phyloP scores from a whole-genome alignment of 35 echinoderm and acorn worm species.

The Ophiothrix spiculata region DNA sequence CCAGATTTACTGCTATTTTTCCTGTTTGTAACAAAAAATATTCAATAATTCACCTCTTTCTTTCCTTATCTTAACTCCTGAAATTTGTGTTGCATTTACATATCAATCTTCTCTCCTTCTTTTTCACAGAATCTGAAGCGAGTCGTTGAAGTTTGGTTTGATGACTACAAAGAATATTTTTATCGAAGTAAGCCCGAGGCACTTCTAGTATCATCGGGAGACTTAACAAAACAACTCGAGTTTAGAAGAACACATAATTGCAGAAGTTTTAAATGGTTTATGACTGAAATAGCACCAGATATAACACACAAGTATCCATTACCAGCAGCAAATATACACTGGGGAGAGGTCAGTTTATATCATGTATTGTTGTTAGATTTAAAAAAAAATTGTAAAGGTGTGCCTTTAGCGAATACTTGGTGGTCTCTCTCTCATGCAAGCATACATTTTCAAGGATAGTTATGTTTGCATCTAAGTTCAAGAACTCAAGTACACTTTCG shows the following conservation, averaged over 20 bases:
- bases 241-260: conserved; percentile 75
- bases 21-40: no score
- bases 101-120: background rate
- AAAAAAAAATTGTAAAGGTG: no score
- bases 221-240: conserved; percentile 74
- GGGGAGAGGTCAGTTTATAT: no score
- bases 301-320: conserved; percentile 76
- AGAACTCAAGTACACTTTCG: no score
- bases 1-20: no score
- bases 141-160: conserved; percentile 98
- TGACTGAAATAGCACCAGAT: conserved; percentile 96
- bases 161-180: conserved; percentile 98
- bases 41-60: no score
- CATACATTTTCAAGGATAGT: no score
- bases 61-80: no score
- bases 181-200: conserved; percentile 97
- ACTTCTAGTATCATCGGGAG: conserved; percentile 55
- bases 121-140: conserved; percentile 75
- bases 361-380: no score
- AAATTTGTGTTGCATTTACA: background rate
- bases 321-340: conserved; percentile 71
- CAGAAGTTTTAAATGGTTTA: conserved; percentile 83
- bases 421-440: no score
- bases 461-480: no score
- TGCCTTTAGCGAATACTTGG: no score